A percentile compares a stretch with the other conserved stretches of the same genome.
Evolutionary conservation across 2,113 vertebrate species (phyloP).

Genomic region (Thamnophis sirtalis): DNA sequence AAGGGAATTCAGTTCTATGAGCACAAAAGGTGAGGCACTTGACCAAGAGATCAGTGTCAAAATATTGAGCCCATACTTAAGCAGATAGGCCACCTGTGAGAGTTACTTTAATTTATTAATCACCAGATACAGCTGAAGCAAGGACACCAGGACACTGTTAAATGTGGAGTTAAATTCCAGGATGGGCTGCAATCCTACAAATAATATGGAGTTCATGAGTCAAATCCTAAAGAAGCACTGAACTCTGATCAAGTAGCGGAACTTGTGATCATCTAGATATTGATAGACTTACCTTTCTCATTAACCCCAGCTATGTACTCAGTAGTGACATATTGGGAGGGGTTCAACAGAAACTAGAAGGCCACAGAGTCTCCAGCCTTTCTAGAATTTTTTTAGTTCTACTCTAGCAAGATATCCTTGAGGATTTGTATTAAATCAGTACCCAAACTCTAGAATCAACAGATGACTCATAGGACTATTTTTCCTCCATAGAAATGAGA

Average conservation of each 20-base stretch:
- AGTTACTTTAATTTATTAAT: neutral
- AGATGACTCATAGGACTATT: neutral
- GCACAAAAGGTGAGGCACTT: neutral
- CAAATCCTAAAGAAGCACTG: neutral
- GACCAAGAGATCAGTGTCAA: neutral
- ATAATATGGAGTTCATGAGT: neutral
- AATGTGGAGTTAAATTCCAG: neutral
- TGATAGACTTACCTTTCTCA: neutral
- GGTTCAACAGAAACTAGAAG: neutral
- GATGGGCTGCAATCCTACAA: neutral
- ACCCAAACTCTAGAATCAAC: neutral
- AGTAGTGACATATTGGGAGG: neutral
- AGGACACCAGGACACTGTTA: neutral
- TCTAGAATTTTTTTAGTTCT: neutral
- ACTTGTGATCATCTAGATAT: neutral
- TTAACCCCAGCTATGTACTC: neutral
- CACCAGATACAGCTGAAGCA: neutral
- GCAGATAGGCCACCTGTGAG: neutral
- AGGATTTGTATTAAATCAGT: neutral
- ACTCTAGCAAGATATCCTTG: neutral
- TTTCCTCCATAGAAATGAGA: neutral
- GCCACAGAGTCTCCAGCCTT: neutral
- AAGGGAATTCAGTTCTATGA: neutral
- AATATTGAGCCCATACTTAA: neutral
- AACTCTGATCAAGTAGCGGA: neutral